phyloP scores from a whole-genome alignment of 2,113 vertebrate genomes.

The Malaclemys terrapin region DNA sequence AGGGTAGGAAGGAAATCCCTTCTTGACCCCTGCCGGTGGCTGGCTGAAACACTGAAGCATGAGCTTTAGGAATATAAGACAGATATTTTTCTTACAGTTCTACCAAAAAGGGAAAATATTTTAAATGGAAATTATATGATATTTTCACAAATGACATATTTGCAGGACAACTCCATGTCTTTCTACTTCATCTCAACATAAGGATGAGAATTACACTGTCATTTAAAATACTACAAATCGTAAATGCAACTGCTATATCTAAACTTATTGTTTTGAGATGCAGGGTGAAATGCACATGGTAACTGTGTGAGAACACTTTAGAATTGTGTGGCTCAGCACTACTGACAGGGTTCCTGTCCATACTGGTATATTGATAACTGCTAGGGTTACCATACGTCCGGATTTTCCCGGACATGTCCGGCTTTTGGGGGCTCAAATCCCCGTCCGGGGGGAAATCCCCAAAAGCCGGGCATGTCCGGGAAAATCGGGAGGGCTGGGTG shows the following conservation, averaged over 20 bases:
- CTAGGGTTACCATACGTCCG: too few species aligned
- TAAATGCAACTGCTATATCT: conserved; percentile 51
- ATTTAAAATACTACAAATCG: conserved; percentile 58
- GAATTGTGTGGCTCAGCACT: conserved; percentile 4
- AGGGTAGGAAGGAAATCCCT: not conserved
- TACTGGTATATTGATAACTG: conserved; percentile 20
- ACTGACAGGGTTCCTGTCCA: conserved; percentile 36
- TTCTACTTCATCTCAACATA: not conserved
- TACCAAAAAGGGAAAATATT: conserved; percentile 33
- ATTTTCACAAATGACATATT: not conserved
- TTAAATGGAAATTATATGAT: not conserved
- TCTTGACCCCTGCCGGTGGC: not conserved
- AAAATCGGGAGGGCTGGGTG: too few species aligned
- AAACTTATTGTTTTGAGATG: conserved; percentile 60
- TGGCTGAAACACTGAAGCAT: not conserved
- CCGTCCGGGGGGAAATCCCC: too few species aligned
- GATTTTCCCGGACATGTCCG: too few species aligned
- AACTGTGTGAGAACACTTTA: conserved; percentile 23
- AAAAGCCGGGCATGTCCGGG: too few species aligned
- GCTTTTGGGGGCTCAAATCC: too few species aligned
- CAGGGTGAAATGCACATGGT: conserved; percentile 48
- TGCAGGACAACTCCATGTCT: not conserved
- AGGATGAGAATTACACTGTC: conserved; percentile 38
- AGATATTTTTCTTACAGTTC: not conserved
- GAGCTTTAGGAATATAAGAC: not conserved